Evolutionary conservation across 1,140 invertebrate genomes (phyloP).

Genomic region (Pseudomyrmex pallidus): DNA sequence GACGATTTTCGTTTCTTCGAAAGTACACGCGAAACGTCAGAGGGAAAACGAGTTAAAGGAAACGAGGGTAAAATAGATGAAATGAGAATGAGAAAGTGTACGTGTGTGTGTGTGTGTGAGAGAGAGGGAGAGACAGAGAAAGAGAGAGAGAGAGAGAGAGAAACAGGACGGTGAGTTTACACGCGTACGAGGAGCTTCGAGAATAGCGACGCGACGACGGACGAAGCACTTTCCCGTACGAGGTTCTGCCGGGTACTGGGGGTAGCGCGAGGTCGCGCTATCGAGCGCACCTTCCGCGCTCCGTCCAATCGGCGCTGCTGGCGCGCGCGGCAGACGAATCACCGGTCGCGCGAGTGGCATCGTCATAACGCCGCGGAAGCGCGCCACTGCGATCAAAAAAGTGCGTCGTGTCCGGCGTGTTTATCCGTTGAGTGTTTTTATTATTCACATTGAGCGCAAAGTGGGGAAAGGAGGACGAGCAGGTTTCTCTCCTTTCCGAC

Average conservation of each 20-base stretch:
- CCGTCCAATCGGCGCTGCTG: slow-evolving; percentile 76
- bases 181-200: slow-evolving; percentile 60
- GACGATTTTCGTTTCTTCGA: slow-evolving; percentile 6
- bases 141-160: slow-evolving; percentile 7
- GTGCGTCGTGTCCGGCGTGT: neutral
- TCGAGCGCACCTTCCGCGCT: slow-evolving; percentile 81
- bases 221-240: slow-evolving; percentile 78
- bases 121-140: slow-evolving; percentile 7
- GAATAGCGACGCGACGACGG: slow-evolving; percentile 65
- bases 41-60: neutral
- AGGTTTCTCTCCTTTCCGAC: too few relatives aligned
- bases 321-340: slow-evolving; percentile 77
- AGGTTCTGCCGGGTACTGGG: slow-evolving; percentile 84
- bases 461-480: neutral
- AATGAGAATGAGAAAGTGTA: neutral
- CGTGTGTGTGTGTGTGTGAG: neutral
- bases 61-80: slow-evolving; percentile 18
- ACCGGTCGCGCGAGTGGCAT: slow-evolving; percentile 52
- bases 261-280: slow-evolving; percentile 78
- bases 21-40: neutral
- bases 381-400: slow-evolving; percentile 26
- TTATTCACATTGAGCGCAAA: neutral
- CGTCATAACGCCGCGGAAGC: slow-evolving; percentile 64
- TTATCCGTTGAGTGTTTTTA: slow-evolving; percentile 16
- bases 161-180: slow-evolving; percentile 25